These are phyloP conservation scores for Drosophila mulleri DNA, from an alignment of 2,888 invertebrate species.

Conservation along the genomic window DNA sequence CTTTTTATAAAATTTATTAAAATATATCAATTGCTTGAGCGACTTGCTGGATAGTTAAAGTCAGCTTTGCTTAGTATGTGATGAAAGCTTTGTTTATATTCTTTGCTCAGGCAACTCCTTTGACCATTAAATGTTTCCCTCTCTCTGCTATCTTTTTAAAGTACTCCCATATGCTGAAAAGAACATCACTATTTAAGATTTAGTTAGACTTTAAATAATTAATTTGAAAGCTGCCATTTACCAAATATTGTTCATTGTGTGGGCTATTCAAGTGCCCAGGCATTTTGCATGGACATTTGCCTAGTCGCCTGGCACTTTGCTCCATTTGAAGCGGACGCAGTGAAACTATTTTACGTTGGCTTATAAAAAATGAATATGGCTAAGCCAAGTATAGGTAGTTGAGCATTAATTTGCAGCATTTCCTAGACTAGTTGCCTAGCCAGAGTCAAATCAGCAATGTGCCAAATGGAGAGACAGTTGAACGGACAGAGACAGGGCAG, in stretches of 20 bases:
- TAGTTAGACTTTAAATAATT: not conserved
- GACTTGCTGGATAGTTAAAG: too few relatives aligned
- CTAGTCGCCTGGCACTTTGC: not conserved
- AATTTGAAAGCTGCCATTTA: not conserved
- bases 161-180: not conserved
- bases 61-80: too few relatives aligned
- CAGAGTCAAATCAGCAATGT: conserved; percentile 12
- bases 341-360: conserved; percentile 15
- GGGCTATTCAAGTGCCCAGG: not conserved
- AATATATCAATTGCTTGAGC: too few relatives aligned
- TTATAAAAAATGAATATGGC: conserved; percentile 49
- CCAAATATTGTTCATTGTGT: too few relatives aligned
- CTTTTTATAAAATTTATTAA: too few relatives aligned
- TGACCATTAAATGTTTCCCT: too few relatives aligned
- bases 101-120: too few relatives aligned
- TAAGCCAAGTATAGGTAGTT: conserved; percentile 45
- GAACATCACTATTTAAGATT: not conserved
- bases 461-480: conserved; percentile 6
- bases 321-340: not conserved
- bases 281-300: not conserved
- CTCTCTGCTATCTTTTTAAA: too few relatives aligned
- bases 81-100: too few relatives aligned
- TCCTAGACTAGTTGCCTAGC: conserved; percentile 1
- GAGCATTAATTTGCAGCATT: conserved; percentile 47
- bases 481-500: not conserved